Evolutionary conservation across 2,113 vertebrate species (phyloP).

Genomic region (Myotis lucifugus): DNA sequence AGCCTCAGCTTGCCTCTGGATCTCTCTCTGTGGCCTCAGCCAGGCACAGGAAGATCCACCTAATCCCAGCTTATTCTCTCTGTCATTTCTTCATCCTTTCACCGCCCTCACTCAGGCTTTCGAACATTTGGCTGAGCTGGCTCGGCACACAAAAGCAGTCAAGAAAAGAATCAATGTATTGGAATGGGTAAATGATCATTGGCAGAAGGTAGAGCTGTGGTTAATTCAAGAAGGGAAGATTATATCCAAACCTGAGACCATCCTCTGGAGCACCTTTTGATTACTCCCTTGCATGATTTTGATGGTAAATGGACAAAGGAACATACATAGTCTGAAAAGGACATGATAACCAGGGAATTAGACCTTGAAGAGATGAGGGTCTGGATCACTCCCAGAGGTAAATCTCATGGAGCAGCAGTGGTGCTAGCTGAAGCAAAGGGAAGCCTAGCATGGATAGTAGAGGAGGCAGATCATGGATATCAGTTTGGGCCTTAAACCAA

Average conservation of each 20-base stretch:
- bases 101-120: too few relatives aligned
- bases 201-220: not conserved
- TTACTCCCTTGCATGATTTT: not conserved
- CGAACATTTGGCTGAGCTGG: too few relatives aligned
- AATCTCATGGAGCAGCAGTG: not conserved
- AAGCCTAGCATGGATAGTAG: fast-evolving
- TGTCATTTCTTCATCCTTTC: too few relatives aligned
- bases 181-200: not conserved
- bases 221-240: not conserved
- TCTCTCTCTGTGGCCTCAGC: too few relatives aligned
- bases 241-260: not conserved
- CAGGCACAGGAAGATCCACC: too few relatives aligned
- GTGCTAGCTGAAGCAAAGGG: not conserved
- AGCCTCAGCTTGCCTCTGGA: too few relatives aligned
- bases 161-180: not conserved
- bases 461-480: not conserved
- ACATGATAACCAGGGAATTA: not conserved
- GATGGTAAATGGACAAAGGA: not conserved
- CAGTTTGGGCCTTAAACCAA: not conserved
- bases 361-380: not conserved
- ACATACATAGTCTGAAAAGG: not conserved
- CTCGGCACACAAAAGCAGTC: not conserved
- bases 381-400: not conserved
- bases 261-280: not conserved
- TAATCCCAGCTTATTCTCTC: too few relatives aligned